Evolutionary conservation across 2,113 vertebrate genomes (phyloP), one percentile per base, ranked within the genome.

Genomic region (Nycticryphes semicollaris): DNA sequence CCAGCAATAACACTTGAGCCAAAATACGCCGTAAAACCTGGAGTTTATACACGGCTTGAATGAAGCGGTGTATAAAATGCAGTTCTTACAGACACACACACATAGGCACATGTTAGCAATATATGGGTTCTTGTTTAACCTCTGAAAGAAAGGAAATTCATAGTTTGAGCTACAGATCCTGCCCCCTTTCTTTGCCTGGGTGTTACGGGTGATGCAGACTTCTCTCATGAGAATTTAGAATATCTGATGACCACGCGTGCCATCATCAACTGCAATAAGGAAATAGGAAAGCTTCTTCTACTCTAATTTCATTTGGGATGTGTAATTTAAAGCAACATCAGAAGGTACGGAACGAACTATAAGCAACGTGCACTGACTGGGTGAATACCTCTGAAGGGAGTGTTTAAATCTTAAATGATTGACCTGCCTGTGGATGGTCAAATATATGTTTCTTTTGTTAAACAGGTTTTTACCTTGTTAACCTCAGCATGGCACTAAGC

Each of bases 401-500:
- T 73, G 84, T 92, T 96, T 93, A 95, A 91, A 89, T 89, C 94
- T 80, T 57, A 87, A 91, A 80, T 94, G 93, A 94, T 85, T 96
- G 93, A 95, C 95, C 92, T 63, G 75, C 41, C 82, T 56, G 70
- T 41, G 63, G 78, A 56, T 80, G 96, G 91, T 92, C 96, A 97
- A 78, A 96, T 94, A 62, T 41, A 90, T 1, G 15, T 94, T 93
- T 97, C 78, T 81, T 91, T 94, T 93, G 87, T 85, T 89, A 95
- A 94, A 73, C 11, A n/a, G 86, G 76, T 94, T 96, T 96, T 95
- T 95, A 92, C 89, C 94, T 96, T 94, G 96, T 94, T 95, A 96
- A 96, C 94, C 94, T 94, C 87, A 72, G 91, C 74, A 33, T 97
- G 95, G 91, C 93, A 87, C 89, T 1, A 14, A 96, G 93, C 95